These are phyloP conservation scores for Phoenicopterus ruber DNA, from an alignment of 2,113 vertebrate species.

Conservation along the genomic window DNA sequence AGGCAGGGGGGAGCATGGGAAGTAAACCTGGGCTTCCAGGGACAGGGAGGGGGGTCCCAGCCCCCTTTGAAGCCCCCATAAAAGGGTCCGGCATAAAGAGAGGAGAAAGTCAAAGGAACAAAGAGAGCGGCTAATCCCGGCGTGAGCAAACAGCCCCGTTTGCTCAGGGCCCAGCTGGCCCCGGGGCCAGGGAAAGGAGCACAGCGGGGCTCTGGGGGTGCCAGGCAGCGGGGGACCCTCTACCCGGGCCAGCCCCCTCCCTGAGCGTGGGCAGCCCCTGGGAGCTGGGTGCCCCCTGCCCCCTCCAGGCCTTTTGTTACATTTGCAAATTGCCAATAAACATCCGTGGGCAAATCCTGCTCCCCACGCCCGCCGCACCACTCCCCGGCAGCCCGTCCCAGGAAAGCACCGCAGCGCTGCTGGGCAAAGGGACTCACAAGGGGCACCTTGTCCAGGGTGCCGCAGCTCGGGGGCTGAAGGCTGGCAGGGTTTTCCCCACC, in stretches of 20 bases:
- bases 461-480: too few species aligned
- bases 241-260: neutral
- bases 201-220: neutral
- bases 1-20: neutral
- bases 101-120: slow-evolving; percentile 67
- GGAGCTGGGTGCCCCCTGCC: neutral
- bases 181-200: slow-evolving; percentile 8
- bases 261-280: neutral
- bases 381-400: neutral
- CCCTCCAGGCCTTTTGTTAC: neutral
- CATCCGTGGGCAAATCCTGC: slow-evolving; percentile 67
- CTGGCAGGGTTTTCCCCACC: neutral
- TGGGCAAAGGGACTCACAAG: too few species aligned
- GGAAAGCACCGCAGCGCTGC: neutral
- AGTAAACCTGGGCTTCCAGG: neutral
- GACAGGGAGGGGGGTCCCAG: neutral
- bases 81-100: slow-evolving; percentile 36
- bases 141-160: slow-evolving; percentile 54
- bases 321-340: slow-evolving; percentile 71
- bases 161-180: slow-evolving; percentile 45
- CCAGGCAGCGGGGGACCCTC: neutral
- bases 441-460: too few species aligned
- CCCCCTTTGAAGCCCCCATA: slow-evolving; percentile 61
- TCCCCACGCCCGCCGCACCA: neutral
- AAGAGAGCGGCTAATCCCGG: slow-evolving; percentile 46